These are phyloP conservation scores for Microplitis deprimator DNA, from an alignment of 2,888 invertebrate species.

Conservation along the genomic window DNA sequence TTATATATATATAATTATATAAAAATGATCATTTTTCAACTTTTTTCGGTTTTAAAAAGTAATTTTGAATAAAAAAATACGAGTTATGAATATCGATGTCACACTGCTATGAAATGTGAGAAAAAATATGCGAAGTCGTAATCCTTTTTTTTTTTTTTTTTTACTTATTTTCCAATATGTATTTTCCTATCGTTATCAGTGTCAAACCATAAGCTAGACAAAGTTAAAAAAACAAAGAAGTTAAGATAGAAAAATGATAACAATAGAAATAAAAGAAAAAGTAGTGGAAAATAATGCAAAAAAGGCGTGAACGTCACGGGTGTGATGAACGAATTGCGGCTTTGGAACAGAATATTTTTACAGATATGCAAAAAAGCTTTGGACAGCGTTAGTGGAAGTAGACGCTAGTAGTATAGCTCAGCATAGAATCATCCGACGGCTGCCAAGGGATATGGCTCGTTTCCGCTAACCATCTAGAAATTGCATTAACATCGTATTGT, in stretches of 20 bases:
- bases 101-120: constrained; percentile 11
- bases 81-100: constrained; percentile 24
- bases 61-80: constrained; percentile 36
- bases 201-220: neutral
- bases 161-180: neutral
- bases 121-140: constrained; percentile 32
- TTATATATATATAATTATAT: too few species aligned
- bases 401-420: neutral
- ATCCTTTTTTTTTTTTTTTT: constrained; percentile 2
- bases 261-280: neutral
- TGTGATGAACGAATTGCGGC: constrained; percentile 42
- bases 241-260: neutral
- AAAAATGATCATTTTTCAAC: too few species aligned
- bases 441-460: constrained; percentile 47
- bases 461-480: constrained; percentile 51
- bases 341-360: constrained; percentile 41
- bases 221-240: neutral
- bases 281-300: neutral
- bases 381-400: neutral
- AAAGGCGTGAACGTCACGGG: constrained; percentile 19
- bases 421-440: constrained; percentile 23
- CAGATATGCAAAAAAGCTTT: constrained; percentile 23
- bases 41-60: neutral
- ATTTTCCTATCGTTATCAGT: neutral
- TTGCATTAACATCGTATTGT: constrained; percentile 51